Conservation (phyloP, 2,797 vertebrate genomes). For the Malacoraja senta region DNA sequence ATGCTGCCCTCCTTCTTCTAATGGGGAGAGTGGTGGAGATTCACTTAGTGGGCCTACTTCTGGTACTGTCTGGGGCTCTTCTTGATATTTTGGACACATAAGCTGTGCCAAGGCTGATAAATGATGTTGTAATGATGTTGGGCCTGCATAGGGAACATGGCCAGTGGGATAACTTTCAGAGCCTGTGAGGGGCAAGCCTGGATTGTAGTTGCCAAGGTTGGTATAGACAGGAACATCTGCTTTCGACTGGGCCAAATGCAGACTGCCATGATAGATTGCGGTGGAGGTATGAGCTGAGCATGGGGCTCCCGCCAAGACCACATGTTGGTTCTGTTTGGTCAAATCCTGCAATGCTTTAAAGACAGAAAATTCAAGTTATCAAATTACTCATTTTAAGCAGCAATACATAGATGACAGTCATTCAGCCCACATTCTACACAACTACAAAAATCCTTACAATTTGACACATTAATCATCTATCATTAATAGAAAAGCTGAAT, state of each 20-base stretch:
- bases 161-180: conserved; percentile 51
- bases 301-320: conserved; percentile 64
- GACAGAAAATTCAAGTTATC: not conserved
- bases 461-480: not conserved
- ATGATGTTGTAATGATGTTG: conserved; percentile 45
- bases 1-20: conserved; percentile 72
- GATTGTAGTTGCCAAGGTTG: conserved; percentile 69
- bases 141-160: conserved; percentile 49
- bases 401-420: not conserved
- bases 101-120: conserved; percentile 46
- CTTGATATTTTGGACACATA: conserved; percentile 54
- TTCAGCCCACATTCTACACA: not conserved
- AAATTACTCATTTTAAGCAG: not conserved
- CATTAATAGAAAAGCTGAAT: not conserved
- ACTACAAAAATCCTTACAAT: not conserved
- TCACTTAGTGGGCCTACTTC: conserved; percentile 55
- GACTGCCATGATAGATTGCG: conserved; percentile 60
- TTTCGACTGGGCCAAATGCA: conserved; percentile 49
- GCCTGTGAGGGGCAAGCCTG: conserved; percentile 53
- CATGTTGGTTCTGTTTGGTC: conserved; percentile 80
- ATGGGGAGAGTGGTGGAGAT: conserved; percentile 68
- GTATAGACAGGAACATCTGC: conserved; percentile 71
- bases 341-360: conserved; percentile 73
- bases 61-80: conserved; percentile 76
- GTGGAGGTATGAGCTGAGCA: conserved; percentile 58